phyloP scores from a whole-genome alignment of 2,888 invertebrate species.

The Dione vanillae region DNA sequence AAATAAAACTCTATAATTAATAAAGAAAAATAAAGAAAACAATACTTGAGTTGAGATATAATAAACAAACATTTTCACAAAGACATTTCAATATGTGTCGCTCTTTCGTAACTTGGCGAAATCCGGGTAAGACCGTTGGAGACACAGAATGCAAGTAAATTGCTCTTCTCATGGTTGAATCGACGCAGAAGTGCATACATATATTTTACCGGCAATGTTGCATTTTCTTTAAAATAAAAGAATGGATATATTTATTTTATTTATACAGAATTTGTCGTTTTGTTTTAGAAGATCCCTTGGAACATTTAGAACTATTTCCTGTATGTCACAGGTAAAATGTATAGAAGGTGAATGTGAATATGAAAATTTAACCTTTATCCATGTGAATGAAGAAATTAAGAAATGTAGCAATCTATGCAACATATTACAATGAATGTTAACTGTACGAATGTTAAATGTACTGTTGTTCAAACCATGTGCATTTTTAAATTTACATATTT shows the following conservation, averaged over 20 bases:
- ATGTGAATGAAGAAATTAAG: too few species aligned
- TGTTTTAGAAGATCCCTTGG: neutral
- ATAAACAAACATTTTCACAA: constrained; percentile 23
- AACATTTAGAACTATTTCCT: too few species aligned
- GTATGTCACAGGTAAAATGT: too few species aligned
- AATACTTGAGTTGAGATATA: neutral
- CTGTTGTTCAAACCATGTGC: too few species aligned
- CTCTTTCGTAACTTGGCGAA: constrained; percentile 25
- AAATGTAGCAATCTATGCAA: too few species aligned
- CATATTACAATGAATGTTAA: too few species aligned
- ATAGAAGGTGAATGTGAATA: too few species aligned
- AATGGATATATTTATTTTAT: constrained; percentile 11
- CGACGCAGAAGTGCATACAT: constrained; percentile 27
- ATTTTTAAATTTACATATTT: too few species aligned
- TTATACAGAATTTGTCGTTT: neutral
- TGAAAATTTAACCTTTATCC: too few species aligned
- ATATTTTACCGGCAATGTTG: constrained; percentile 22
- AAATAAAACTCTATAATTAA: too few species aligned
- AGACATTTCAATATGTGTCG: constrained; percentile 22
- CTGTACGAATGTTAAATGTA: too few species aligned
- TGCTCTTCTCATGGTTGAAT: constrained; percentile 33
- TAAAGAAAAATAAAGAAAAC: constrained; percentile 2
- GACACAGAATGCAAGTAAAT: constrained; percentile 27
- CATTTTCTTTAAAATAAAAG: constrained; percentile 24
- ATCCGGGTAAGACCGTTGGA: constrained; percentile 33